These are phyloP conservation scores for Protophormia terraenovae DNA, from an alignment of 2,888 invertebrate species.

Conservation along the genomic window DNA sequence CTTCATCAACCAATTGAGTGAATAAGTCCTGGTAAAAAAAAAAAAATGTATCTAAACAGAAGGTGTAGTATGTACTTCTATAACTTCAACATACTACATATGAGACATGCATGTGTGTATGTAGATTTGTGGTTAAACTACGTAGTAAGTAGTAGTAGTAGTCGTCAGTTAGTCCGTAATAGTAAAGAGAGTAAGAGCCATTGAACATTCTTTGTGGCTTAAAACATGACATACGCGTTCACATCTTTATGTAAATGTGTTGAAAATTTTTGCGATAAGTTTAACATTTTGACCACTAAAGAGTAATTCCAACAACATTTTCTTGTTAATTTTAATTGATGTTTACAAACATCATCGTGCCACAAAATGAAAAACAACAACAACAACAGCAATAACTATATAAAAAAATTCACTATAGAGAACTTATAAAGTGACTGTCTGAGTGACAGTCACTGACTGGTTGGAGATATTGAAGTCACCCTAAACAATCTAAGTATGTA, in stretches of 20 bases:
- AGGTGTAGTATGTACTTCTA: conserved; percentile 17
- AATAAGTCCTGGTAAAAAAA: neutral
- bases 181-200: neutral
- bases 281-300: conserved; percentile 66
- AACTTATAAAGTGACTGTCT: conserved; percentile 5
- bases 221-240: conserved; percentile 67
- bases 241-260: conserved; percentile 67
- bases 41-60: neutral
- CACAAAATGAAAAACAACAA: conserved; percentile 5
- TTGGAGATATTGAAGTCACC: conserved; percentile 33
- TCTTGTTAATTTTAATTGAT: conserved; percentile 69
- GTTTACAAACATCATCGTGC: conserved; percentile 65
- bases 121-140: neutral
- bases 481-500: conserved; percentile 30
- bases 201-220: conserved; percentile 52
- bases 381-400: neutral
- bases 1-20: conserved; percentile 6
- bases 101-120: neutral
- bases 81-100: neutral
- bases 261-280: conserved; percentile 59
- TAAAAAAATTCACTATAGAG: neutral
- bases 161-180: neutral
- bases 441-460: conserved; percentile 22
- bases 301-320: conserved; percentile 65
- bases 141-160: neutral